A percentile compares a stretch with the other conserved stretches of the same genome.
Evolutionary conservation across 2,797 vertebrate genomes (phyloP).

Genomic region (Morus bassanus): DNA sequence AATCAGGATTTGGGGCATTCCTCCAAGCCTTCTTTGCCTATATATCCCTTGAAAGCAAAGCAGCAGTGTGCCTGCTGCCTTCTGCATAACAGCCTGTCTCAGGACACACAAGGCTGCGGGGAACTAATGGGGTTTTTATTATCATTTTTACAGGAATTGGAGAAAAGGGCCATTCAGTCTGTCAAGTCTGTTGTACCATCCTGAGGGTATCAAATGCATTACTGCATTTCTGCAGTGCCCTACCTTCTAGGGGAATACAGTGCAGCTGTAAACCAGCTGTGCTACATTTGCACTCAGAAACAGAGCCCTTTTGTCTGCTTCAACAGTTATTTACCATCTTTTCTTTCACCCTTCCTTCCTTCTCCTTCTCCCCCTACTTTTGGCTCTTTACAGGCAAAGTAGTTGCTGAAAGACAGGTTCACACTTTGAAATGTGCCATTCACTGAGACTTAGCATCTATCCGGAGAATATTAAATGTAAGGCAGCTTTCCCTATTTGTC

Average conservation of each 20-base stretch:
- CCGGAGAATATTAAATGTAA: neutral
- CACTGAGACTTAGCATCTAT: neutral
- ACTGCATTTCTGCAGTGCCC: conserved; percentile 34
- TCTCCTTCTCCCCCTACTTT: neutral
- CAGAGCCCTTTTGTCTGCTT: conserved; percentile 69
- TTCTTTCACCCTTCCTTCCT: neutral
- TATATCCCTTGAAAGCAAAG: neutral
- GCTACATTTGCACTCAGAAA: conserved; percentile 66
- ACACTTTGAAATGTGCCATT: conserved; percentile 27
- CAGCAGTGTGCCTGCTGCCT: neutral
- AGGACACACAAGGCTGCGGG: neutral
- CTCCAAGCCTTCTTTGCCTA: neutral
- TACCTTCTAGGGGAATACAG: conserved; percentile 52
- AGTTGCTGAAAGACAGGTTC: conserved; percentile 53
- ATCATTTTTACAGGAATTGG: neutral
- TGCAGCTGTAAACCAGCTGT: conserved; percentile 73
- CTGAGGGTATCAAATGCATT: neutral
- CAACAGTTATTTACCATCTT: conserved; percentile 32
- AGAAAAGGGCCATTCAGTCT: neutral
- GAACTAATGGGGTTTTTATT: neutral
- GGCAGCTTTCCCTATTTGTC: neutral
- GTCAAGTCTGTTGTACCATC: conserved; percentile 18
- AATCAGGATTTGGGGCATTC: neutral
- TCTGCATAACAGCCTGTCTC: neutral
- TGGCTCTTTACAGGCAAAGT: conserved; percentile 42